These are phyloP conservation scores for Tapera naevia DNA, from an alignment of 2,797 vertebrate species.

Conservation along the genomic window DNA sequence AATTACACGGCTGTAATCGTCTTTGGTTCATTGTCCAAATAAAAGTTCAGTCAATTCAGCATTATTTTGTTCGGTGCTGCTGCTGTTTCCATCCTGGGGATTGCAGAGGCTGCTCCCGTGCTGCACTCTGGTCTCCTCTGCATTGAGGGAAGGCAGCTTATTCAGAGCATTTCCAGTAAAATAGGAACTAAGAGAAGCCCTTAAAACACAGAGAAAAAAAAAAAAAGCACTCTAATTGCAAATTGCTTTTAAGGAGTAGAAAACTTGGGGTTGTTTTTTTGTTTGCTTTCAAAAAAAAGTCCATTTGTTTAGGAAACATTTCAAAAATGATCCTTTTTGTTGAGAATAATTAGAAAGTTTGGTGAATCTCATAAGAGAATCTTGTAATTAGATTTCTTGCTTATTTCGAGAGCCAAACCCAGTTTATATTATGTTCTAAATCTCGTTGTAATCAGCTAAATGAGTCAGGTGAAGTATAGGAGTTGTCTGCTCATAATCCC, in stretches of 20 bases:
- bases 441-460: background rate
- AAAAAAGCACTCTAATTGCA: background rate
- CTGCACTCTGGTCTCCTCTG: background rate
- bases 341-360: background rate
- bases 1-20: constrained; percentile 10
- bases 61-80: background rate
- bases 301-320: background rate
- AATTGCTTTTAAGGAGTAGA: background rate
- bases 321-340: background rate
- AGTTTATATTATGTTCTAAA: background rate
- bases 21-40: constrained; percentile 8
- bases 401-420: background rate
- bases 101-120: background rate
- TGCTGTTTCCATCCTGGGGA: background rate
- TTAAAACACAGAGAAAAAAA: no score
- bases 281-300: background rate
- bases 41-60: background rate
- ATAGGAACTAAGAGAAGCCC: background rate
- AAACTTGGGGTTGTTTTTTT: no score
- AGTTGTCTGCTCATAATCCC: background rate
- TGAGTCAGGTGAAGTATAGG: background rate
- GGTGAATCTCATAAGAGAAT: background rate
- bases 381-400: background rate
- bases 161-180: background rate
- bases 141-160: rapidly evolving